phyloP scores from a whole-genome alignment of 2,113 vertebrate genomes.

The Orthonyx spaldingii region DNA sequence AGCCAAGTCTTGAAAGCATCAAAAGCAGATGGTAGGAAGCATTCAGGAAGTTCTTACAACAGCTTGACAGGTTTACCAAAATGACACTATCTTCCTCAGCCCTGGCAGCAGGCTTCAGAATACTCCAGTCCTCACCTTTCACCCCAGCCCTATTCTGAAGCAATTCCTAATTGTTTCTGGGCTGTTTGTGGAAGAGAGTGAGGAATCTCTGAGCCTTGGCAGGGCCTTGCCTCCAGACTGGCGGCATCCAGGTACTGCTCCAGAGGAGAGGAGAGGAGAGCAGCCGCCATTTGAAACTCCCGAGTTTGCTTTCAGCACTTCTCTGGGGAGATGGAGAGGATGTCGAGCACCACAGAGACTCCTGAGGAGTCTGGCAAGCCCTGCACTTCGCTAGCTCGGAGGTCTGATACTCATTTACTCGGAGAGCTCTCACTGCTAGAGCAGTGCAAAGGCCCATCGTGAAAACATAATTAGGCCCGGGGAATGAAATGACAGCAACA shows the following conservation, averaged over 20 bases:
- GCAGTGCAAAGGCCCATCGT: background rate
- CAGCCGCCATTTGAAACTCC: background rate
- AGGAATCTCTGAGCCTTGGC: background rate
- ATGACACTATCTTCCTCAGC: constrained; percentile 55
- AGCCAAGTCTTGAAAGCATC: constrained; percentile 76
- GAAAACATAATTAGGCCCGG: constrained; percentile 6
- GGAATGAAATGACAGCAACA: constrained; percentile 12
- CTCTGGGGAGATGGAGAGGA: background rate
- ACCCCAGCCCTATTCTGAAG: constrained; percentile 21
- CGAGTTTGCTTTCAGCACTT: background rate
- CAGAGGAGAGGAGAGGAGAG: background rate
- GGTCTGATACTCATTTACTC: constrained; percentile 35
- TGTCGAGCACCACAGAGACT: background rate
- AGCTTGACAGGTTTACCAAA: constrained; percentile 68
- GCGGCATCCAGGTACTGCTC: background rate
- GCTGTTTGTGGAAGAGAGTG: background rate
- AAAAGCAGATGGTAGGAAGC: constrained; percentile 83
- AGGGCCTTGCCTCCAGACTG: background rate
- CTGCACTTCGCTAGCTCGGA: background rate
- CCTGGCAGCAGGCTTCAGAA: constrained; percentile 64
- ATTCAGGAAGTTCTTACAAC: constrained; percentile 75
- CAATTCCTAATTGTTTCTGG: background rate
- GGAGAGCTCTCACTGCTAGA: background rate
- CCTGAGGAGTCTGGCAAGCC: background rate
- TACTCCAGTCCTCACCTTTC: constrained; percentile 41